Evolutionary conservation across 2,888 invertebrate species (phyloP).

Genomic region (Tipula lateralis): DNA sequence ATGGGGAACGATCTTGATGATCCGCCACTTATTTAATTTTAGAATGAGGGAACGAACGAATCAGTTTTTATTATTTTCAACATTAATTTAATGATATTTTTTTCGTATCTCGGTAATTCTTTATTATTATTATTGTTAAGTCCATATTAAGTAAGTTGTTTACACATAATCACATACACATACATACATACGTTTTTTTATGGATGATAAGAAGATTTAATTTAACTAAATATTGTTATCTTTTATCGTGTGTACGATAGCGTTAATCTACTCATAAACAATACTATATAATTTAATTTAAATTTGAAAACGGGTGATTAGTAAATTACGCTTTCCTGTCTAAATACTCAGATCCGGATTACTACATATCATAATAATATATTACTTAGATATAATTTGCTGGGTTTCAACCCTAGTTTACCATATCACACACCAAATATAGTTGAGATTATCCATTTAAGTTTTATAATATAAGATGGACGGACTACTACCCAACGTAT

Average conservation of each 20-base stretch:
- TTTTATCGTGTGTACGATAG: neutral
- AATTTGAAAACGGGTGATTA: neutral
- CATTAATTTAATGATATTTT: neutral
- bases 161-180: no score
- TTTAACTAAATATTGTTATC: constrained; percentile 6
- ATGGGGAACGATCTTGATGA: constrained; percentile 40
- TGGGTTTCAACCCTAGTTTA: neutral
- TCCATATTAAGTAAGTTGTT: neutral
- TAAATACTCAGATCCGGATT: constrained; percentile 3
- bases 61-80: neutral
- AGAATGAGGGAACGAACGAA: neutral
- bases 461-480: neutral
- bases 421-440: neutral
- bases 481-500: neutral
- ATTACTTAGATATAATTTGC: neutral
- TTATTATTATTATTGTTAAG: neutral
- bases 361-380: neutral
- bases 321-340: neutral
- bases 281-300: neutral
- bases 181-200: neutral
- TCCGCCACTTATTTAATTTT: constrained; percentile 38
- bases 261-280: neutral
- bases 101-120: constrained; percentile 24
- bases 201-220: neutral
- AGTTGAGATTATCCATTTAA: neutral